Percentiles rank a stretch among this genome's conserved stretches.
phyloP scores from a whole-genome alignment of 2,113 vertebrate genomes.

The Carlito syrichta region DNA sequence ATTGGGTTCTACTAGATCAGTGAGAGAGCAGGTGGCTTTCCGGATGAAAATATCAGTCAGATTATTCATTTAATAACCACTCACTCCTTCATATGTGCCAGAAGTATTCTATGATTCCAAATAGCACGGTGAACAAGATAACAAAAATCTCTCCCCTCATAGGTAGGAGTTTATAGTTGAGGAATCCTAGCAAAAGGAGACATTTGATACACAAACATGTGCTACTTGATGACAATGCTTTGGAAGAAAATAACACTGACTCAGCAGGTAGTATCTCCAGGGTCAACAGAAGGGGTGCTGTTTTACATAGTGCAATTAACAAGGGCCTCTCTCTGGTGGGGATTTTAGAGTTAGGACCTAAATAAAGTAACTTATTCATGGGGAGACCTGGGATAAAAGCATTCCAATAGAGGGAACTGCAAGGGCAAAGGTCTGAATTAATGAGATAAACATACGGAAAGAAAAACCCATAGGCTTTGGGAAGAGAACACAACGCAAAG shows the following conservation, averaged over 20 bases:
- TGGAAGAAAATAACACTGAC: not conserved
- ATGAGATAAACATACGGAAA: not conserved
- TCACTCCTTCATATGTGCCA: not conserved
- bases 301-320: not conserved
- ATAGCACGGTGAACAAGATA: not conserved
- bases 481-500: not conserved
- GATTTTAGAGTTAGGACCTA: not conserved
- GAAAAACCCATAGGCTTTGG: not conserved
- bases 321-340: too few relatives aligned
- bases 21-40: not conserved
- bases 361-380: not conserved
- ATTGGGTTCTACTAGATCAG: not conserved
- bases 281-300: not conserved
- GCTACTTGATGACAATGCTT: rapidly evolving
- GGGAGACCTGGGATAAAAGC: not conserved
- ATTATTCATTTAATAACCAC: not conserved
- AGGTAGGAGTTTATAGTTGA: not conserved
- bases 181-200: not conserved
- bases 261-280: not conserved
- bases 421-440: not conserved
- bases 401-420: not conserved
- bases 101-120: not conserved
- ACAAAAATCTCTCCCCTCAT: not conserved
- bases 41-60: not conserved
- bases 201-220: not conserved